A percentile compares a stretch with the other conserved stretches of the same genome.
These are phyloP conservation scores for Sarcophaga caerulescens DNA, from an alignment of 2,888 invertebrate species.

Conservation along the genomic window DNA sequence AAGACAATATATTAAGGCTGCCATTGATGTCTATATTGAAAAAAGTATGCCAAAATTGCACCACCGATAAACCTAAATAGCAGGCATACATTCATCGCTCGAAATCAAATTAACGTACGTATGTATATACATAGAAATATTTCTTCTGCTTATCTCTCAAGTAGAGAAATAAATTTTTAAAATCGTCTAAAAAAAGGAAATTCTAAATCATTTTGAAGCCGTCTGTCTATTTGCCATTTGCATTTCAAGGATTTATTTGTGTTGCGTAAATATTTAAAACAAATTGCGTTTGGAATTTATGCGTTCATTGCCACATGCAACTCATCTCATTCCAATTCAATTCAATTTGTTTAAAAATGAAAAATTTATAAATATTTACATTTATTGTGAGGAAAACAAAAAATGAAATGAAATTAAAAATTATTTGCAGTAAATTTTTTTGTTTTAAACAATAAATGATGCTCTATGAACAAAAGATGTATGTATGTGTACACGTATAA, in stretches of 20 bases:
- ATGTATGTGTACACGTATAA: not conserved
- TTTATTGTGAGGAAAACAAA: not conserved
- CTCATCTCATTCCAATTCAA: conserved; percentile 13
- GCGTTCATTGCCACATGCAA: conserved; percentile 23
- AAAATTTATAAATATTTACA: not conserved
- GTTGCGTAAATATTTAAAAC: conserved; percentile 17
- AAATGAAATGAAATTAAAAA: not conserved
- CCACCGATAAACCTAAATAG: too few relatives aligned
- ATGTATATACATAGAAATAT: not conserved
- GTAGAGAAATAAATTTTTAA: too few relatives aligned
- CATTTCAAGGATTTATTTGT: conserved; percentile 29
- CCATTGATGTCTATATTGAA: too few relatives aligned
- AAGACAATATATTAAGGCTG: too few relatives aligned
- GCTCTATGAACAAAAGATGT: not conserved
- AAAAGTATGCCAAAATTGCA: too few relatives aligned
- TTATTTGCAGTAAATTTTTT: not conserved
- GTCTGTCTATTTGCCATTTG: too few relatives aligned
- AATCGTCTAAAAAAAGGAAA: too few relatives aligned
- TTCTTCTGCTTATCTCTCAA: not conserved
- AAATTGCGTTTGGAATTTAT: conserved; percentile 28
- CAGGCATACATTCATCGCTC: too few relatives aligned
- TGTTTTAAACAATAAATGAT: not conserved
- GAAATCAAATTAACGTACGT: too few relatives aligned
- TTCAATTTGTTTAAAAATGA: not conserved
- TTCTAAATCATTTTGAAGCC: too few relatives aligned